Base-by-base conservation (phyloP, 2,113 vertebrate species). In the Phalacrocorax carbo region DNA sequence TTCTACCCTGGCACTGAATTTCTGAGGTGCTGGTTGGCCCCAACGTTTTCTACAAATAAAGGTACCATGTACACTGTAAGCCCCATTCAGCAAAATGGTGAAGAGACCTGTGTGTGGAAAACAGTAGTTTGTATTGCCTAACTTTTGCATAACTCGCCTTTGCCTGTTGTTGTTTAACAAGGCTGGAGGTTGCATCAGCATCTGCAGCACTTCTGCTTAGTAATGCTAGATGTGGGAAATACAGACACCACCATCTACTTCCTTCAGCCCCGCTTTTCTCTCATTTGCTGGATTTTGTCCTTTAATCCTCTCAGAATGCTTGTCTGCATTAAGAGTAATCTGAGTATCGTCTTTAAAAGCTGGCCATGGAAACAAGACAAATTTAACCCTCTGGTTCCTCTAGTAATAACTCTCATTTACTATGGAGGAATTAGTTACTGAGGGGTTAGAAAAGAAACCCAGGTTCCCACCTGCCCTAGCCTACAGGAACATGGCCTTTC, bases 221-320 rank as follows among this genome's bases (percentile, higher is more conserved):
- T 88, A 88, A 92, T 2, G 48, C 40, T 76, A 85, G 61, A 52
- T 26, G 38, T 15, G 61, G 44, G 72, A 89, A 94, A 91, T 15
- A 64, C 61, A 52, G 76, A 44, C 86, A 86, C 11, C 76, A 94
- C 65, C 78, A 34, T 40, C 32, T n/a, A 15, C 26, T 55, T 71
- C 82, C 40, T 87, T 72, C 70, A 80, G 27, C 54, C 12, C 25
- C 26, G 3, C 5, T 94, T 82, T 66, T 27, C 82, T 62, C 51
- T 82, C 52, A 34, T 66, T 91, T 80, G 26, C 20, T 72, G 70
- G 42, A 20, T 72, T 94, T 90, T 82, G 46, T 61, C 55, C 42
- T 72, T 68, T 87, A 94, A 93, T 91, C 89, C 32, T 82, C 54
- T 94, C 70, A 49, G 78, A 93, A 77, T 18, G 26, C n/a, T 72